Conservation (phyloP, 2,113 vertebrate genomes). For the Chaetops frenatus region DNA sequence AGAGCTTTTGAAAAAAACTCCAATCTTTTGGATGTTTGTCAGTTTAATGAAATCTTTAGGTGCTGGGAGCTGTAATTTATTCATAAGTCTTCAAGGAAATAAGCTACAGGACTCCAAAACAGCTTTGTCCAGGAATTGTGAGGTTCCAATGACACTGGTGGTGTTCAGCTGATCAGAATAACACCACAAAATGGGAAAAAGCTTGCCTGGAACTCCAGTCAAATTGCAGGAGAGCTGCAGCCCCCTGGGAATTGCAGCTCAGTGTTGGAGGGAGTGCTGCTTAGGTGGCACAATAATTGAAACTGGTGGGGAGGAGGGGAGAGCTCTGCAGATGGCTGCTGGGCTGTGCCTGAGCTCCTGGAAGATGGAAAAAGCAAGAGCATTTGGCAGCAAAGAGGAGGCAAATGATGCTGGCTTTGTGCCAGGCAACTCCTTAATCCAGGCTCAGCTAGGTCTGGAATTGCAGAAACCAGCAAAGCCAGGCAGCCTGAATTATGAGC, state of each 20-base stretch:
- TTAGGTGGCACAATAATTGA: neutral
- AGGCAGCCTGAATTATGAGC: neutral
- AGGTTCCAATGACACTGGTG: neutral
- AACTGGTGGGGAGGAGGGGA: neutral
- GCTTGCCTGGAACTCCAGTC: neutral
- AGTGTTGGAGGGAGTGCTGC: neutral
- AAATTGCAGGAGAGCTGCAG: neutral
- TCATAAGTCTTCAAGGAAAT: neutral
- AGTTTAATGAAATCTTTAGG: neutral
- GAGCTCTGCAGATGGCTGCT: slow-evolving; percentile 20
- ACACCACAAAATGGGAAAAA: neutral
- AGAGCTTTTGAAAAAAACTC: neutral
- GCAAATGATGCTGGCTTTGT: neutral
- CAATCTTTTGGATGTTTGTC: neutral
- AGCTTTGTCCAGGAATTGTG: neutral
- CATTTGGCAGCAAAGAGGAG: neutral
- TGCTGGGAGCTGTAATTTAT: neutral
- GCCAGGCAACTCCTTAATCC: neutral
- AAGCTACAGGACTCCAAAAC: neutral
- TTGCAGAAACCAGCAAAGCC: neutral
- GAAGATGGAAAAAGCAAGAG: neutral
- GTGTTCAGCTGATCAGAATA: neutral
- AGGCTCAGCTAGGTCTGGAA: neutral
- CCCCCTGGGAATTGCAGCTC: neutral
- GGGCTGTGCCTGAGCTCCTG: neutral